A percentile compares a stretch with the other conserved stretches of the same genome.
Conservation (phyloP, 64 coral and sea anemone genomes). For the Platygyra sinensis region DNA sequence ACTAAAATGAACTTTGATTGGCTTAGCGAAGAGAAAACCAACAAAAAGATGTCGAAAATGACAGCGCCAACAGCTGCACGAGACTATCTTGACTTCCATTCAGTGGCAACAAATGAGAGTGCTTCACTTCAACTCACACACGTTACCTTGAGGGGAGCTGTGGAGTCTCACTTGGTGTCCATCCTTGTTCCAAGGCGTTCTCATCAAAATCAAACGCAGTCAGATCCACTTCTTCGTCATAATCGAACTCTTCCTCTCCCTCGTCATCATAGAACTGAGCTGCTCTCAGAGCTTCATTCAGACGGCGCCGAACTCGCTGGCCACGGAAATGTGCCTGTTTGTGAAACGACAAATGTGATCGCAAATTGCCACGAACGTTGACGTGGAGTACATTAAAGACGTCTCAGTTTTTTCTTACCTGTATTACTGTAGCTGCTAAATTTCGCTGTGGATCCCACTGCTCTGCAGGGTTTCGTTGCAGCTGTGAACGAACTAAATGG, state of each 20-base stretch:
- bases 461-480: constrained; percentile 8
- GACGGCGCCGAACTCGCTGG: constrained; percentile 58
- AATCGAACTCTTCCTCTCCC: constrained; percentile 91
- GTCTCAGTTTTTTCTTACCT: constrained; percentile 37
- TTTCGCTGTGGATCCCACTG: constrained; percentile 50
- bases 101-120: no score
- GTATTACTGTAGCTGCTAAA: constrained; percentile 64
- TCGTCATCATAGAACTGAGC: constrained; percentile 39
- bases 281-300: constrained; percentile 59
- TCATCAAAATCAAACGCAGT: constrained; percentile 93
- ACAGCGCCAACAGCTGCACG: no score
- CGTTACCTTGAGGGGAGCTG: constrained; percentile 77
- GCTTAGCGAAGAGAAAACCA: no score
- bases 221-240: constrained; percentile 93
- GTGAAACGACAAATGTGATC: no score
- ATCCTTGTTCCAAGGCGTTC: constrained; percentile 67
- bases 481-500: constrained; percentile 38
- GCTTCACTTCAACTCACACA: no score
- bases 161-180: constrained; percentile 85
- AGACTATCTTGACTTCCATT: no score
- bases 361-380: no score
- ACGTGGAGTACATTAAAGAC: no score
- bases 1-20: no score
- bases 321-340: constrained; percentile 83
- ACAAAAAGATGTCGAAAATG: no score